Evolutionary conservation across 2,113 vertebrate species (phyloP).

Genomic region (Haemorhous mexicanus): DNA sequence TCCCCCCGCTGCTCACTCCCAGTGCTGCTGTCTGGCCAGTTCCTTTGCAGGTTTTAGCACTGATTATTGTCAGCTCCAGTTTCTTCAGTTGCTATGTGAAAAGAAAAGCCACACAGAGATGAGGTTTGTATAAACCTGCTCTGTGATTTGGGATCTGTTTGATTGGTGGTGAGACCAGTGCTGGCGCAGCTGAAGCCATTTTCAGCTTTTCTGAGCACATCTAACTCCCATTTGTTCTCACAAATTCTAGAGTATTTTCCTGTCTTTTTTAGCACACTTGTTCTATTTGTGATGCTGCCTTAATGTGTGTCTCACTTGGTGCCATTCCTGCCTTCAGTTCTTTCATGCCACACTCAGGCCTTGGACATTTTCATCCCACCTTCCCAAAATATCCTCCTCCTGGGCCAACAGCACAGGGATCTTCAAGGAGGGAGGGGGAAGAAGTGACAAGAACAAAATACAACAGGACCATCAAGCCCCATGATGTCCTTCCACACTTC

Average conservation of each 20-base stretch:
- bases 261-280: background rate
- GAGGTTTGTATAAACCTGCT: background rate
- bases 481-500: background rate
- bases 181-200: background rate
- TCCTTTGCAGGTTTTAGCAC: background rate
- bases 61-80: background rate
- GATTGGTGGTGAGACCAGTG: background rate
- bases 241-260: background rate
- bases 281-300: background rate
- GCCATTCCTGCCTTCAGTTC: background rate
- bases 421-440: background rate
- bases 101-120: background rate
- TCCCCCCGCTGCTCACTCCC: fast-evolving
- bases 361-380: background rate
- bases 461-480: background rate
- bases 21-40: background rate
- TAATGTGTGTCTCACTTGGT: background rate
- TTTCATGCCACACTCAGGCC: background rate
- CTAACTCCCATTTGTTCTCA: background rate
- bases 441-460: background rate
- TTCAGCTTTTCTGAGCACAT: background rate
- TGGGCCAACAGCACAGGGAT: background rate
- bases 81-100: background rate
- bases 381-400: background rate
- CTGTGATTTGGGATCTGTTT: background rate